Conservation (phyloP, 2,888 invertebrate genomes). For the Heteromurus nitidus region DNA sequence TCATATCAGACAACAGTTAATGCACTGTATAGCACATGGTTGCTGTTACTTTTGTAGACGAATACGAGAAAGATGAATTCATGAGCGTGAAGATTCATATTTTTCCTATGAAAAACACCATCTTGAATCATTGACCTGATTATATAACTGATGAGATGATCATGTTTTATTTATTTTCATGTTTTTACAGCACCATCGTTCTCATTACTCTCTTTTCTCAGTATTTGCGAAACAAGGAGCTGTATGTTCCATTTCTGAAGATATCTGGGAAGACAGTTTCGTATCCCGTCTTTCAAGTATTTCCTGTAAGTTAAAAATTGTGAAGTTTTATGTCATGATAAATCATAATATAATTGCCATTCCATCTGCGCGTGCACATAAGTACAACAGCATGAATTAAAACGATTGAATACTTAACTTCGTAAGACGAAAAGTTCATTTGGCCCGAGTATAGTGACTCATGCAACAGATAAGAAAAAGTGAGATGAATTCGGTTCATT, state of each 20-base stretch:
- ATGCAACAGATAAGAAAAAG: too few relatives aligned
- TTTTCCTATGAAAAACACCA: conserved; percentile 32
- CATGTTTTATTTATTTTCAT: background rate
- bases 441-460: too few relatives aligned
- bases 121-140: conserved; percentile 41
- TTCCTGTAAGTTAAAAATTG: conserved; percentile 62
- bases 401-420: too few relatives aligned
- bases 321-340: background rate
- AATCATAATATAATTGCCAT: too few relatives aligned
- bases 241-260: conserved; percentile 78
- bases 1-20: too few relatives aligned
- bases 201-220: conserved; percentile 88
- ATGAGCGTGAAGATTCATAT: conserved; percentile 25
- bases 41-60: too few relatives aligned
- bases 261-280: conserved; percentile 47
- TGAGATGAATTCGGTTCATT: too few relatives aligned
- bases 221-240: conserved; percentile 81
- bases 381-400: too few relatives aligned
- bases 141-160: conserved; percentile 16
- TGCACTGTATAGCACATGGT: too few relatives aligned
- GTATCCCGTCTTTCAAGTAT: conserved; percentile 66
- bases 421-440: too few relatives aligned
- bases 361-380: conserved; percentile 25
- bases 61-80: background rate
- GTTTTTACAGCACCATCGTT: conserved; percentile 81